phyloP scores from a whole-genome alignment of 2,797 vertebrate species.

The Chaetodon trifasciatus region DNA sequence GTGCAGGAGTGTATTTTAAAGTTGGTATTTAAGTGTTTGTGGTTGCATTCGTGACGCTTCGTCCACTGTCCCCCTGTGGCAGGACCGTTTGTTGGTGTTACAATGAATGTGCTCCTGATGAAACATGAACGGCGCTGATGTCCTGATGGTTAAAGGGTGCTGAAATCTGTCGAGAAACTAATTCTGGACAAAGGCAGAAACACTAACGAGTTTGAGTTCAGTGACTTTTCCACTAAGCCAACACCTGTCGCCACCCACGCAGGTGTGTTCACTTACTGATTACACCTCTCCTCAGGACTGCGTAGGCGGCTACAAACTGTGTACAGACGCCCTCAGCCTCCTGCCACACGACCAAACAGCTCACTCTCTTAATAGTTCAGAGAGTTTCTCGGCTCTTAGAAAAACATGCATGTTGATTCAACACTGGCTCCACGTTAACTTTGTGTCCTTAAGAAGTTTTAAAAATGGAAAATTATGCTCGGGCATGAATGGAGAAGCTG shows the following conservation, averaged over 20 bases:
- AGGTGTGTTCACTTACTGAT: not conserved
- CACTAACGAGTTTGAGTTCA: not conserved
- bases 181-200: not conserved
- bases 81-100: too few relatives aligned
- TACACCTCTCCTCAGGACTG: not conserved
- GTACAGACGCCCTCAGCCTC: too few relatives aligned
- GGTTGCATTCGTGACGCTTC: rapidly evolving
- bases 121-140: too few relatives aligned
- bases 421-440: too few relatives aligned
- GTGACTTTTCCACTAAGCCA: too few relatives aligned
- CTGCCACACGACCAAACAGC: not conserved
- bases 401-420: not conserved
- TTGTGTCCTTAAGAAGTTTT: too few relatives aligned
- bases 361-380: not conserved
- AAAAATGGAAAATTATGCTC: too few relatives aligned
- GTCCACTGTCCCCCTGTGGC: not conserved
- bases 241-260: constrained; percentile 1
- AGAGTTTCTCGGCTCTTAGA: not conserved
- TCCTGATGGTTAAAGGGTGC: not conserved
- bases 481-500: not conserved
- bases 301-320: not conserved
- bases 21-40: not conserved
- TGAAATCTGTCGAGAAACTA: not conserved
- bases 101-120: too few relatives aligned
- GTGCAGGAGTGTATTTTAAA: not conserved